Base-by-base conservation (phyloP, 2,113 vertebrate genomes). In the Lathamus discolor region DNA sequence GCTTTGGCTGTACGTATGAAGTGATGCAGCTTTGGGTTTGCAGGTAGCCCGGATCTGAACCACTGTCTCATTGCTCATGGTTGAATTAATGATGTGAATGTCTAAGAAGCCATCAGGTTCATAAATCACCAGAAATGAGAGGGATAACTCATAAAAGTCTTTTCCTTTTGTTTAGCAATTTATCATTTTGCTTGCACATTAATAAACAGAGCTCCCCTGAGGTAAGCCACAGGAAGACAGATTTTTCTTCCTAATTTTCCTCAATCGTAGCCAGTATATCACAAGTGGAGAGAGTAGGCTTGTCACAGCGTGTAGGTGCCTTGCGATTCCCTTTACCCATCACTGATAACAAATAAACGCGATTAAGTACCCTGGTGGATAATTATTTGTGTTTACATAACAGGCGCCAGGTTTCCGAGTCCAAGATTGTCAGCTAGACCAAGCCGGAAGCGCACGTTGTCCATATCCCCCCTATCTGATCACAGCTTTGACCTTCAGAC, bases 401-500 rank as follows among this genome's bases (percentile, higher is more conserved):
- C 97, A 99, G 99, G 97, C 54, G 97, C 99, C 84, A 98, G 99
- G 64, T 99, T 99, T 96, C 97, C 99, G 1, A 99, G 99, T 94
- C 99, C 99, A 0, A 98, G 99, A 96, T 92, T 99, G 86, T 98
- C 99, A 68, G 97, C 98, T 4, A 98, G 99, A 93, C 99, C 99
- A 33, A 99, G 98, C 96, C 98, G 99, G 94, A 99, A 99, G 96
- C 98, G 99, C 6, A 99, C 99, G 1, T 97, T 99, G 96, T 99
- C 99, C 96, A 99, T 99, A 96, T 99, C 99, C 9, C 99, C 99
- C 7, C 98, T 99, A 54, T 99, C 99, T 4, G 99, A 99, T 94
- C 99, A 99, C 97, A 99, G 99, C 97, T 99, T 99, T 88, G 99
- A 99, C 98, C 98, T 99, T 96, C 99, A 99, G 98, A 99, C 99